These are phyloP conservation scores for Alouatta palliata DNA, from an alignment of 2,113 vertebrate species.

Conservation along the genomic window DNA sequence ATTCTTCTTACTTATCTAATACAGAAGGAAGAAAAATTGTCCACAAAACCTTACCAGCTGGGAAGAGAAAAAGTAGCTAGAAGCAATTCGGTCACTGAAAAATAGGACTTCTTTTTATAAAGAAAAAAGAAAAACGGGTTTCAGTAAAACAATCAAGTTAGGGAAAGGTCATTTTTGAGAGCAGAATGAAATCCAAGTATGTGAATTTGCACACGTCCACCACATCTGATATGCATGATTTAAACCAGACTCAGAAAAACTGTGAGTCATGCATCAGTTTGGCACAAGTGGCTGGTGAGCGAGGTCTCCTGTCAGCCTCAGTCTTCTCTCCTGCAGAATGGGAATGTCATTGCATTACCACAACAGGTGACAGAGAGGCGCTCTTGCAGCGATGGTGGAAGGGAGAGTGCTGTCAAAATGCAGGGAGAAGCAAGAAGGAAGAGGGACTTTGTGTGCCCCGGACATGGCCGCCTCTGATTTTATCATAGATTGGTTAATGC, in stretches of 20 bases:
- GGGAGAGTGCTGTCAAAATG: not conserved
- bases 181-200: not conserved
- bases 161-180: not conserved
- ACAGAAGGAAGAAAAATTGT: constrained; percentile 44
- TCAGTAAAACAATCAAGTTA: not conserved
- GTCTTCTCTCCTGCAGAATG: not conserved
- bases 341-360: not conserved
- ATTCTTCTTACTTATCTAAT: constrained; percentile 50
- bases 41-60: constrained; percentile 15
- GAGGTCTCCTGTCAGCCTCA: not conserved
- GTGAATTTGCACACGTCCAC: not conserved
- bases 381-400: rapidly evolving
- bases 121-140: not conserved
- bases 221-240: not conserved
- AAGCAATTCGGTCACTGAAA: not conserved
- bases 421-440: not conserved
- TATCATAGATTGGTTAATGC: not conserved
- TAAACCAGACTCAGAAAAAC: not conserved
- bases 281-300: not conserved
- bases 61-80: not conserved
- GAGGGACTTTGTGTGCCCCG: not conserved
- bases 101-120: constrained; percentile 41
- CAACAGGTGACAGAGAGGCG: not conserved
- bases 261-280: no score
- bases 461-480: not conserved